Conservation (phyloP, 2,797 vertebrate species). For the Potorous gilbertii region DNA sequence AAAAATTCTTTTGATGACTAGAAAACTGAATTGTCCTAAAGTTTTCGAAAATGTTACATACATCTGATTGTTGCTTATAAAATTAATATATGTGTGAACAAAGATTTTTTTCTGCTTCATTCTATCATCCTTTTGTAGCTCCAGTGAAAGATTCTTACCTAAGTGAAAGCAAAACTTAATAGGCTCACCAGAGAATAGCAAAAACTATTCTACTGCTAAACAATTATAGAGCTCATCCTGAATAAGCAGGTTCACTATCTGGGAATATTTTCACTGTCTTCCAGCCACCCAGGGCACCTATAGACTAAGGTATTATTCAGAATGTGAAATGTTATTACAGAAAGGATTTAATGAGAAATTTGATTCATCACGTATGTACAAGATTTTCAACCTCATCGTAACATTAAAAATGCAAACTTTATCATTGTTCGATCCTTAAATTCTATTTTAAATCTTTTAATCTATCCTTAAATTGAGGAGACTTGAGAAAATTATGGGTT, state of each 20-base stretch:
- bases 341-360: not conserved
- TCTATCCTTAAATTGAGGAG: not conserved
- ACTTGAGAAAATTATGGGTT: not conserved
- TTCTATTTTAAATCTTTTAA: not conserved
- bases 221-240: slow-evolving; percentile 1
- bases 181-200: slow-evolving; percentile 4
- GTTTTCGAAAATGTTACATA: not conserved
- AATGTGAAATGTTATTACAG: not conserved
- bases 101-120: not conserved
- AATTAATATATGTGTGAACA: not conserved
- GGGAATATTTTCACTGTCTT: not conserved
- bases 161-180: slow-evolving; percentile 1
- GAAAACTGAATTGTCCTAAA: not conserved
- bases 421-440: not conserved
- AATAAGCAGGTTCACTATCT: not conserved
- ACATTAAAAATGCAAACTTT: slow-evolving; percentile 4
- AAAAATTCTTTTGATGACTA: not conserved
- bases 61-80: not conserved
- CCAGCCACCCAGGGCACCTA: not conserved
- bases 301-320: not conserved
- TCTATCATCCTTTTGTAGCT: not conserved
- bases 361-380: not conserved
- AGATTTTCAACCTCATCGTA: not conserved
- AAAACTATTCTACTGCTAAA: slow-evolving; percentile 3
- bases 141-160: not conserved